Base-by-base conservation (phyloP, 2,888 invertebrate species). In the Plemyria rubiginata region DNA sequence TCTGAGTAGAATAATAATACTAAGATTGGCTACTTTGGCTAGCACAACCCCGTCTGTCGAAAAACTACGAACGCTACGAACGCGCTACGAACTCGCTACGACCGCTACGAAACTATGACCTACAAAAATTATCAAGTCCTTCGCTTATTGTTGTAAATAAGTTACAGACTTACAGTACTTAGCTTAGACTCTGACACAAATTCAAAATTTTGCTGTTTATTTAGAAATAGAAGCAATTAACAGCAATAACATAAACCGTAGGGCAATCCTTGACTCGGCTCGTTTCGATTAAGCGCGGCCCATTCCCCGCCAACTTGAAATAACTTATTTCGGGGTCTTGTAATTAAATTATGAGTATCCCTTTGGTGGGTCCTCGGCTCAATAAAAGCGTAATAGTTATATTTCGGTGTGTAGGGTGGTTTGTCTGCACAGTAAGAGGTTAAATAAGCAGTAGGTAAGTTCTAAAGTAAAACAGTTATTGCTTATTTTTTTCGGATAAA, bases 351-450 rank as follows among this genome's bases (percentile, higher is more conserved):
- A 90, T 84, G 85, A 88, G 83, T 81, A 86, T 88, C 90, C 88
- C 86, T 87, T 88, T 86, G 82, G 84, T 82, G 83, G 82, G 87
- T 81, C 82, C 82, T 83, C 84, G 80, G 87, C 88, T 88, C 86
- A 89, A 90, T 90, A 90, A 91, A 88, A 85, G 86, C 87, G 84
- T 88, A 88, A 90, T 90, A 88, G 88, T 88, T 88, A 87, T 89
- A 87, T 86, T 85, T 84, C 77, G 78, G 74, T 77, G 74, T 82
- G 81, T 45, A 45, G 86, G 86, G 86, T 72, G 74, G 77, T 73
- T 38, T 78, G 80, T 84, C 80, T 80, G 81, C 81, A 64, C 63
- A 56, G 54, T 63, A 49, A 2, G 46, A 13, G 54, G 32, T 45
- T 32, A 13, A 8, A 40, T 29, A 53, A 56, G 12, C 56, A 62